phyloP scores from a whole-genome alignment of 2,113 vertebrate genomes.

The Macquaria ambigua region DNA sequence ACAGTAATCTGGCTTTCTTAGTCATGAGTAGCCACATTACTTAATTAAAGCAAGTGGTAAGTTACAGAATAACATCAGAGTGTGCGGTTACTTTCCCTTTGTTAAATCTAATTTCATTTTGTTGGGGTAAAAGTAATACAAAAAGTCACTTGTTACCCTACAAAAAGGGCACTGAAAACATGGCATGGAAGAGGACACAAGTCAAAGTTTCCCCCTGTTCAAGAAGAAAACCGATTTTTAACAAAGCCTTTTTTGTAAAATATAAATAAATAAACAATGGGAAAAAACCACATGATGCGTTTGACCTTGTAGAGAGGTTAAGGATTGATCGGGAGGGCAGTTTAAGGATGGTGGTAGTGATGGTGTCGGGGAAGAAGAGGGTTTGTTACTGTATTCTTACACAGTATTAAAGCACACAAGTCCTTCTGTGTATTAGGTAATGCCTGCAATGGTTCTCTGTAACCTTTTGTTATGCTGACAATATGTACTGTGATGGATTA shows the following conservation, averaged over 20 bases:
- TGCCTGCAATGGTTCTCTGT: not conserved
- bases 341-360: not conserved
- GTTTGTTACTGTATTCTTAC: not conserved
- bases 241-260: slow-evolving; percentile 33
- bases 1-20: not conserved
- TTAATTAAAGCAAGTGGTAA: not conserved
- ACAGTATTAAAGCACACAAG: slow-evolving; percentile 7
- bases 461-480: not conserved
- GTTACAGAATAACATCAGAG: not conserved
- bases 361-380: not conserved
- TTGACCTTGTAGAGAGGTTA: slow-evolving; percentile 51
- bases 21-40: not conserved
- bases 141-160: not conserved
- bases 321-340: not conserved
- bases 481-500: not conserved
- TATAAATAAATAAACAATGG: slow-evolving; percentile 65
- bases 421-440: not conserved
- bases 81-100: not conserved
- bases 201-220: not conserved
- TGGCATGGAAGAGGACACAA: not conserved
- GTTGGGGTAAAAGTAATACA: slow-evolving; percentile 4
- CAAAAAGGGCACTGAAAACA: slow-evolving; percentile 14
- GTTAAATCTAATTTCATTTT: not conserved
- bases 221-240: not conserved
- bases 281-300: slow-evolving; percentile 24